Evolutionary conservation across 2,797 vertebrate genomes (phyloP), one percentile per base, ranked within the genome.

Genomic region (Lophius americanus): DNA sequence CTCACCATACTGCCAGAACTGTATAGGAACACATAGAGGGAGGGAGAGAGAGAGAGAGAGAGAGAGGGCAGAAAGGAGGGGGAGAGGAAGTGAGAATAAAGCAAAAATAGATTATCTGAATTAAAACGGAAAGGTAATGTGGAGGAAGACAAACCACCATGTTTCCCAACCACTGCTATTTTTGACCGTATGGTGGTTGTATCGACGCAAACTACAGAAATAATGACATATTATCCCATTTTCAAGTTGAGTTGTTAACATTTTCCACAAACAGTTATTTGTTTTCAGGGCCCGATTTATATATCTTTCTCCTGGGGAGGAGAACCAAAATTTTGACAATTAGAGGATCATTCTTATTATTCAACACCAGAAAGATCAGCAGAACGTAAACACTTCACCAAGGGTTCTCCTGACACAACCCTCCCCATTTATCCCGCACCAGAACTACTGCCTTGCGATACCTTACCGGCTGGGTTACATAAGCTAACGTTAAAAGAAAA

Each of bases 1-100:
- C 87, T 92, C 91, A 68, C 95, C 94, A 87, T 95, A 95, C 92
- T 93, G 94, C 94, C 94, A 95, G 92, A 95, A 94, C 94, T 95
- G 65, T 65, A 73, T n/a, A 51, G 62, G 35, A 51, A 64, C 8
- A 63, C 33, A 43, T 13, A 36, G 70, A 9, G 49, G 65, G 39
- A 64, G 64, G 61, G 63, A 60, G 68, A 23, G 43, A 66, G 37
- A 67, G 62, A 61, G 56, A 60, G 47, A 60, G 44, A 70, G 38
- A 39, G 53, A 53, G 61, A 39, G 37, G n/a, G n/a, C n/a, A 44
- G 43, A 44, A 10, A 44, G 10, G 4, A 44, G 43, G 23, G 23
- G 23, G 55, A 54, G 23, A 51, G 48, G 47, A 7, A 35, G 35
- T 48, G 68, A 68, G 49, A 55, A 41, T 3, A 70, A 52, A 59